phyloP scores from a whole-genome alignment of 30 jellyfish, hydroid and myxozoan genomes.

The Rhopilema esculentum region DNA sequence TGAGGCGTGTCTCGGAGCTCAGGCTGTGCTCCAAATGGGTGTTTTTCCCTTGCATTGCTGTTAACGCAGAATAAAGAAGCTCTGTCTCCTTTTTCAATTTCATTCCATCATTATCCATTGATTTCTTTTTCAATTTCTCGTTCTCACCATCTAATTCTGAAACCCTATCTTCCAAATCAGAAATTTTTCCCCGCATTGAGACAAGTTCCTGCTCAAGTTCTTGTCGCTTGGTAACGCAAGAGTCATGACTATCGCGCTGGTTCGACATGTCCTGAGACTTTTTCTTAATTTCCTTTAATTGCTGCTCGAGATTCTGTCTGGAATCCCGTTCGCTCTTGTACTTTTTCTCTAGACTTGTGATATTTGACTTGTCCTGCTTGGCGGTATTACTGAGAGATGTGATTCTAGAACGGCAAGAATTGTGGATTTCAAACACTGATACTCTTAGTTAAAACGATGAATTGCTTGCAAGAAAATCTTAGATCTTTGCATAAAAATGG shows the following conservation, averaged over 20 bases:
- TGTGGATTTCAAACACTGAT: no score
- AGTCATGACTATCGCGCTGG: conserved; percentile 89
- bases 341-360: conserved; percentile 85
- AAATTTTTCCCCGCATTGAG: conserved; percentile 64
- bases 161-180: conserved; percentile 63
- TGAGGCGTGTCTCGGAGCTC: conserved; percentile 97
- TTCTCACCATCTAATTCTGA: conserved; percentile 80
- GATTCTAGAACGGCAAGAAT: conserved; percentile 78
- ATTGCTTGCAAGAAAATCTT: no score
- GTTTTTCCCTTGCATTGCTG: conserved; percentile 97
- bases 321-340: conserved; percentile 87
- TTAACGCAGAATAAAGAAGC: conserved; percentile 88
- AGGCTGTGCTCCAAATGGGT: conserved; percentile 97
- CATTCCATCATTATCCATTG: conserved; percentile 80
- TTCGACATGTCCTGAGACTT: conserved; percentile 69
- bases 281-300: conserved; percentile 83
- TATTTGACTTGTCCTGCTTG: conserved; percentile 84
- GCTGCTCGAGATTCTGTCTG: conserved; percentile 75
- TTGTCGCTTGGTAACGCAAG: conserved; percentile 89
- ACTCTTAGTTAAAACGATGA: no score
- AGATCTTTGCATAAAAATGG: no score
- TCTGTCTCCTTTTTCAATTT: conserved; percentile 94
- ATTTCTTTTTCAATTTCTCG: conserved; percentile 73
- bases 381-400: conserved; percentile 56
- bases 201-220: conserved; percentile 90